Evolutionary conservation across 2,113 vertebrate genomes (phyloP).

Genomic region (Cariama cristata): DNA sequence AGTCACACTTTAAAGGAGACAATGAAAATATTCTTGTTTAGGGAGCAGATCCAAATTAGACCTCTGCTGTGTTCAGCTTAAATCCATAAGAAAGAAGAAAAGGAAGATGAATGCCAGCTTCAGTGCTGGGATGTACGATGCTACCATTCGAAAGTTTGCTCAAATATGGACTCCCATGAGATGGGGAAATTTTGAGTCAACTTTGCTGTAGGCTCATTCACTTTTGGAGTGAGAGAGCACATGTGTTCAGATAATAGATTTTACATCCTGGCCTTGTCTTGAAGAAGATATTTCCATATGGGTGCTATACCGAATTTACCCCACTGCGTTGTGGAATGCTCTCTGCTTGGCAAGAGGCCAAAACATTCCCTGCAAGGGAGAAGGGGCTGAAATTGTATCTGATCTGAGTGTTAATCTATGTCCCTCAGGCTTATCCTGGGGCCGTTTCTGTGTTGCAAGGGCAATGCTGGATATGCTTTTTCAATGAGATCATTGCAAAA

Average conservation of each 20-base stretch:
- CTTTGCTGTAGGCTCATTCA: neutral
- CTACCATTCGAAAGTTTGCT: neutral
- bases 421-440: conserved; percentile 56
- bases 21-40: neutral
- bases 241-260: neutral
- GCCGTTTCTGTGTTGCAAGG: conserved; percentile 30
- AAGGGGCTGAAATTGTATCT: conserved; percentile 69
- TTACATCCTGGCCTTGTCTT: neutral
- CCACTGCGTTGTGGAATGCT: conserved; percentile 1
- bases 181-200: neutral
- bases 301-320: conserved; percentile 1
- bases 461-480: conserved; percentile 70
- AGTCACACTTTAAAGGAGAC: neutral
- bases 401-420: conserved; percentile 71
- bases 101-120: neutral
- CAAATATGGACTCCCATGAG: neutral
- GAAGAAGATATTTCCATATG: conserved; percentile 28
- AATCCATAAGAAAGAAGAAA: neutral
- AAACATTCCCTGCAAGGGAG: conserved; percentile 65
- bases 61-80: neutral
- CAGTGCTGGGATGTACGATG: neutral
- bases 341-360: conserved; percentile 15
- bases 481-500: conserved; percentile 77
- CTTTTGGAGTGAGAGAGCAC: neutral
- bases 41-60: neutral